These are phyloP conservation scores for Ptychochromis oligacanthus DNA, from an alignment of 2,113 vertebrate genomes.

Conservation along the genomic window DNA sequence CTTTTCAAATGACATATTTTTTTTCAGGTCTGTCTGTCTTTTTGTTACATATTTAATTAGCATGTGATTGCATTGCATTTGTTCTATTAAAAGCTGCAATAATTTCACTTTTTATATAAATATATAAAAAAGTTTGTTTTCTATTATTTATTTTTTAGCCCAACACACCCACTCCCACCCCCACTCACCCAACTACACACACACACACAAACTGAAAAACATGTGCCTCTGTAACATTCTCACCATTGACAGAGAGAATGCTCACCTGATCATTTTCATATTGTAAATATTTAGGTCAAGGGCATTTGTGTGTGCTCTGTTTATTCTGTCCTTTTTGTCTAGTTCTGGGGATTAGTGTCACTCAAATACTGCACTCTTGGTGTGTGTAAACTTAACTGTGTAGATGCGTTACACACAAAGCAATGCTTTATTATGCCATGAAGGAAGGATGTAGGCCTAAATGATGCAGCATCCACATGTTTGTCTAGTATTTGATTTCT, in stretches of 20 bases:
- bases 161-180: too few relatives aligned
- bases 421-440: constrained; percentile 14
- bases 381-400: constrained; percentile 33
- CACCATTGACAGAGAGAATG: constrained; percentile 57
- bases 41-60: constrained; percentile 26
- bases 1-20: constrained; percentile 30
- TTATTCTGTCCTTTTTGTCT: constrained; percentile 54
- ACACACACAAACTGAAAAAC: constrained; percentile 28
- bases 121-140: neutral
- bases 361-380: constrained; percentile 41
- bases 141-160: neutral
- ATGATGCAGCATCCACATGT: constrained; percentile 12
- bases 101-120: constrained; percentile 9
- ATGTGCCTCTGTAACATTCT: constrained; percentile 73
- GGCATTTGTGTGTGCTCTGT: constrained; percentile 32
- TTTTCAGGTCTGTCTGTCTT: constrained; percentile 31
- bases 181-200: neutral
- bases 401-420: constrained; percentile 42
- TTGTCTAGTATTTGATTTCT: constrained; percentile 27
- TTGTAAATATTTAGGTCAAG: constrained; percentile 66
- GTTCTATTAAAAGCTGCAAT: constrained; percentile 13
- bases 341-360: constrained; percentile 62
- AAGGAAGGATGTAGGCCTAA: constrained; percentile 4
- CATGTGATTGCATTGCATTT: constrained; percentile 11
- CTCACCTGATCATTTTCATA: constrained; percentile 41